A percentile compares a stretch with the other conserved stretches of the same genome.
Conservation (phyloP, 2,797 vertebrate species). For the Sebastes oblongus region DNA sequence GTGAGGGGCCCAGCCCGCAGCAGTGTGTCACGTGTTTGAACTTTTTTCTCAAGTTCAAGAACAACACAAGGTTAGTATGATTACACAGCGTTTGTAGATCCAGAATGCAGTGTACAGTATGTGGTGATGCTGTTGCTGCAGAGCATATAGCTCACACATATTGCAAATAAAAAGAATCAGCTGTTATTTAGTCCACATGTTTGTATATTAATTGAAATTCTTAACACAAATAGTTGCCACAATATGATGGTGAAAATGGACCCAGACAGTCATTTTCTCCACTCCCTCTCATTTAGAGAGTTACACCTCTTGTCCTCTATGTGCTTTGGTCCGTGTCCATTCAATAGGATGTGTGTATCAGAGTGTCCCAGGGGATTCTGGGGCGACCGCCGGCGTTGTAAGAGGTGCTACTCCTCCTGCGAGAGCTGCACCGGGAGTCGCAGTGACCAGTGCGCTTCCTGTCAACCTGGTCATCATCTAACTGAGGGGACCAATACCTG, state of each 20-base stretch:
- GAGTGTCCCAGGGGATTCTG: slow-evolving; percentile 79
- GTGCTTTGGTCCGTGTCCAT: slow-evolving; percentile 21
- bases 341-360: slow-evolving; percentile 73
- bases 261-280: neutral
- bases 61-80: slow-evolving; percentile 88
- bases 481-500: slow-evolving; percentile 89
- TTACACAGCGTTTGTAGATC: neutral
- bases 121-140: neutral
- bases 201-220: neutral
- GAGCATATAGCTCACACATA: neutral
- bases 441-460: slow-evolving; percentile 91
- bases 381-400: slow-evolving; percentile 85
- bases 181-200: neutral
- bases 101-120: neutral
- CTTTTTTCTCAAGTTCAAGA: slow-evolving; percentile 95
- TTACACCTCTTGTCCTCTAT: neutral
- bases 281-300: neutral
- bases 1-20: slow-evolving; percentile 92
- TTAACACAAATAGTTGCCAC: neutral
- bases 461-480: slow-evolving; percentile 89
- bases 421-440: slow-evolving; percentile 92
- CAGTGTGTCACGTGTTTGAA: slow-evolving; percentile 92
- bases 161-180: neutral
- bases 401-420: slow-evolving; percentile 90
- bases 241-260: neutral